Base-by-base conservation (phyloP, 1,140 invertebrate genomes). In the Hycleus cichorii region DNA sequence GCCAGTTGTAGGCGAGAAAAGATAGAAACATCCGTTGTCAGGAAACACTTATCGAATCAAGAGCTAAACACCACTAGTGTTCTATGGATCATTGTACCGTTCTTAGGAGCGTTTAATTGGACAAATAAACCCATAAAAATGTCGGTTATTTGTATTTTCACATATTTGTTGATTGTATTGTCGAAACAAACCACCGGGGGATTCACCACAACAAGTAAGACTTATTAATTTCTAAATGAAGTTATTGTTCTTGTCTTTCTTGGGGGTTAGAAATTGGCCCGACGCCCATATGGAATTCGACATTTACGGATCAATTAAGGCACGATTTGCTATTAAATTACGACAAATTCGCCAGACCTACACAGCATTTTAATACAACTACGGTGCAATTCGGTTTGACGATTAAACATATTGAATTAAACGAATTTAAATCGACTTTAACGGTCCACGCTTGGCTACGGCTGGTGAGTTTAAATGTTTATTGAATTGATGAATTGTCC, bases 281-380 rank as follows among this genome's bases (percentile, higher is more conserved):
- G 4, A 70, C 67, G 44, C 72, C 74, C 10, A 60, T 77, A 52
- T 82, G 80, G 80, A 83, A 81, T 65, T 72, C 78, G 12, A 84
- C 81, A 9, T 74, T 74, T 64, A 77, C 77, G 12, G 83, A 85
- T 68, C 70, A 72, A 2, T 70, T 86, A 43, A 80, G 81, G 63
- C 74, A 78, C 48, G 77, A 81, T 66, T 67, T 86, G 1, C 74
- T 85, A 9, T 65, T 78, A 6, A 80, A 79, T 49, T 85, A 85
- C 64, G 83, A 86, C 67, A 83, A 81, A 71, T 79, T 81, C 62
- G 75, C 80, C 2, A 77, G 83, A 59, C 83, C 83, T 2, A 67
- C 78, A 0, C 75, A 80, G 59, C 77, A 81, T 58, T 76, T 73
- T 53, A 76, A 78, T 43, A 69, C 74, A 2, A 82, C 82, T 0